Conservation (phyloP, 2,888 invertebrate species). For the Patella caerulea region DNA sequence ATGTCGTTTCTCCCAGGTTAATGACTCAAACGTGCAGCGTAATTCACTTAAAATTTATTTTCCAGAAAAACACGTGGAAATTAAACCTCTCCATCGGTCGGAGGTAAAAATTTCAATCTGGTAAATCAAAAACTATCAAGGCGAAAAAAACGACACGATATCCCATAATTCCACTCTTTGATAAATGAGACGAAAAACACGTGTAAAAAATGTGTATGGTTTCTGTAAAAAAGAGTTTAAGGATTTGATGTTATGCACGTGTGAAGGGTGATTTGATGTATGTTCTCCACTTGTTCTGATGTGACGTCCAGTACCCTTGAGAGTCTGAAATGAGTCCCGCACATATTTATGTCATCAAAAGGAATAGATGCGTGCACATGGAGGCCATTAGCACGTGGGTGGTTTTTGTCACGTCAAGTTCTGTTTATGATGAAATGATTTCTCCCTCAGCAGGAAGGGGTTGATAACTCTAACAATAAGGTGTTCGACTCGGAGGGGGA, state of each 20-base stretch:
- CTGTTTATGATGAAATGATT: slow-evolving; percentile 10
- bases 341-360: slow-evolving; percentile 4
- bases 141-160: neutral
- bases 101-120: slow-evolving; percentile 7
- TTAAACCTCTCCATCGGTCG: slow-evolving; percentile 2
- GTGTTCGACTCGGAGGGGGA: neutral
- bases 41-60: slow-evolving; percentile 3
- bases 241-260: neutral
- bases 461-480: slow-evolving; percentile 1
- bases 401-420: slow-evolving; percentile 12
- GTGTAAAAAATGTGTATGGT: neutral
- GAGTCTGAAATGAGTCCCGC: neutral
- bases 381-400: slow-evolving; percentile 7
- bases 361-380: neutral
- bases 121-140: slow-evolving; percentile 3
- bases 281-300: slow-evolving; percentile 10
- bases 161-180: neutral
- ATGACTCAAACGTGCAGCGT: neutral
- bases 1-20: slow-evolving; percentile 8
- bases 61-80: neutral
- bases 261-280: neutral
- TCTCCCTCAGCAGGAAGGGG: neutral
- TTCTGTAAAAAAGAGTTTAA: neutral
- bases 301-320: neutral
- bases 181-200: slow-evolving; percentile 11